Base-by-base conservation (phyloP, 2,888 invertebrate genomes). In the Papilio gigon region DNA sequence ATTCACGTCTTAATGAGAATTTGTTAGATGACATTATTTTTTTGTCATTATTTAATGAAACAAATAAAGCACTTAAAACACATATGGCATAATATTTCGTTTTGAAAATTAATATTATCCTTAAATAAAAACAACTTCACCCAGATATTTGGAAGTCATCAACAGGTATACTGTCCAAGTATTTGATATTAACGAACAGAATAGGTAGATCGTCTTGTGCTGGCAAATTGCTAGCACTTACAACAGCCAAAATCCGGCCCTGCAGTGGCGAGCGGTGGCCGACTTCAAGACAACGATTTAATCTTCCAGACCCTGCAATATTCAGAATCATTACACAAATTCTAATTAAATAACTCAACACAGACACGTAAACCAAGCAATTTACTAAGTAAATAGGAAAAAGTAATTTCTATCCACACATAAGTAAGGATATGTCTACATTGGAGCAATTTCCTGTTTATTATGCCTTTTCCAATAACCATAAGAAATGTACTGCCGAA, bases 151-250 rank as follows among this genome's bases (percentile, higher is more conserved):
- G 80, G 8, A 91, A 74, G 67, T 82, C 77, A 14, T 80, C 73
- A 1, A 82, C 35, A n/a, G 91, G 91, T 17, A 84, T 68, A 64
- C 86, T 82, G 27, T 71, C 76, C 44, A 92, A 73, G 40, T 73
- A 80, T 53, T 83, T 84, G 17, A 90, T 74, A 72, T 88, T 90
- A 5, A 90, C 78, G 74, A 90, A 90, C 58, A 89, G 71, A 40
- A 90, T 77, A 8, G 90, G 88, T 6, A 78, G 65, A 71, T 91
- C 91, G 72, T 91, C 90, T 50, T 78, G 74, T 0, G 90, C 86
- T 12, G 91, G 91, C 67, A 92, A 78, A 73, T 87, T 85, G 62
- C 71, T 74, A 64, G 79, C 86, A 71, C 87, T 87, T 56, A 90
- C 81, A 58, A 90, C 72, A 20, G 78, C 84, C 65, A 89, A 82